Evolutionary conservation across 2,888 invertebrate genomes (phyloP), one percentile per base, ranked within the genome.

Genomic region (Ectropis crepuscularia): DNA sequence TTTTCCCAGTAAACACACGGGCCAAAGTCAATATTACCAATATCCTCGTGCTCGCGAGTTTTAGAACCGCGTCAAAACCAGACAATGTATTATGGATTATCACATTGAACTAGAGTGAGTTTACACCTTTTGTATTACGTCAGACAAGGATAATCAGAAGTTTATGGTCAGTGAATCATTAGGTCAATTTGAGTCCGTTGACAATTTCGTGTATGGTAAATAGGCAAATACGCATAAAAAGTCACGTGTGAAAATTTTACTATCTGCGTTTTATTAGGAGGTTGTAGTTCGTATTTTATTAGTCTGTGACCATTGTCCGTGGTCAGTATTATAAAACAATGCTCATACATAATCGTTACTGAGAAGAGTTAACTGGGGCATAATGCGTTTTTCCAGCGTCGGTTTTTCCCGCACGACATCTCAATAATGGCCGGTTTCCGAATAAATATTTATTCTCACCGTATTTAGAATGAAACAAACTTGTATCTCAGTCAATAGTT

Each of bases 81-180:
- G 61, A 65, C 67, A 68, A 70, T 63, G 73, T 78, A 73, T 75
- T 71, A 68, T 67, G 69, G 73, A 74, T 78, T 78, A 78, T 78
- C 76, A 71, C 76, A 76, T 73, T 71, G 65, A 66, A 75, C 75
- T 75, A 77, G 73, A 71, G 74, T 76, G 76, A 79, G 77, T 77
- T 79, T 72, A 77, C 77, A 79, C 75, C 78, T 82, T 78, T 76
- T 75, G 74, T 80, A 78, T 89, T 85, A 87, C 89, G 88, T 90
- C 89, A 88, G 75, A 82, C 74, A 77, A 89, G 90, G 90, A 90
- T 89, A 91, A 90, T 78, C 78, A 69, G 74, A 79, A 80, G 84
- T 83, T 85, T 88, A 86, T 88, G 88, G 87, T 83, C 82, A 88
- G 80, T 91, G 90, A 91, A 87, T 91, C 91, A 91, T 89, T 91